Conservation (phyloP, 1,140 invertebrate genomes). For the Pogonognathellus flavescens region DNA sequence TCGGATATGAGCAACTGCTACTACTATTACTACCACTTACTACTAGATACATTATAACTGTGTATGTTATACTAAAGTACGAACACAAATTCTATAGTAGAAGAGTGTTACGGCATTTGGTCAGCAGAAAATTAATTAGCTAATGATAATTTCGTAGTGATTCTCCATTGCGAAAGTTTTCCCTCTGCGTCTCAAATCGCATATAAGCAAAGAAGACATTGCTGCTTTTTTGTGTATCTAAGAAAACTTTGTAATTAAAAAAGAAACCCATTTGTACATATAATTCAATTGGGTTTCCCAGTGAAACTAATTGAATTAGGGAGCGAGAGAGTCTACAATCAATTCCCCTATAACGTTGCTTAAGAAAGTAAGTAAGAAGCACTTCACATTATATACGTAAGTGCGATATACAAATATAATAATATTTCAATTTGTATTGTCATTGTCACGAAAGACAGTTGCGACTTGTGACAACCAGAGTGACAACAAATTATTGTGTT, state of each 20-base stretch:
- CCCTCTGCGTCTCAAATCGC: background rate
- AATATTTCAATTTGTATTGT: too few species aligned
- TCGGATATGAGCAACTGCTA: background rate
- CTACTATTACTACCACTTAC: background rate
- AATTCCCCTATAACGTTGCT: too few species aligned
- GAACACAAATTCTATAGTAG: background rate
- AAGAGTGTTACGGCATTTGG: background rate
- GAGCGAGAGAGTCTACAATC: background rate
- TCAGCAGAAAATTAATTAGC: conserved; percentile 45
- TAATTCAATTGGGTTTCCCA: conserved; percentile 32
- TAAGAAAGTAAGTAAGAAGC: too few species aligned
- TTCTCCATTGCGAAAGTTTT: conserved; percentile 20
- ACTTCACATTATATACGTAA: too few species aligned
- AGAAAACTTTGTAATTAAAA: conserved; percentile 47
- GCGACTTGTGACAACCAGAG: too few species aligned
- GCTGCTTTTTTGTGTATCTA: background rate
- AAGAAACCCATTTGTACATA: conserved; percentile 36
- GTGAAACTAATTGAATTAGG: conserved; percentile 21
- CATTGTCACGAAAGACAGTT: too few species aligned
- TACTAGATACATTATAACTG: too few species aligned
- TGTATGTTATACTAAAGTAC: background rate
- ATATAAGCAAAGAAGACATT: background rate
- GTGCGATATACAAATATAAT: too few species aligned
- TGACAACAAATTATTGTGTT: too few species aligned
- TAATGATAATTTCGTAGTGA: conserved; percentile 38